Conservation (phyloP, 2,888 invertebrate species). For the Athrips mouffetella region DNA sequence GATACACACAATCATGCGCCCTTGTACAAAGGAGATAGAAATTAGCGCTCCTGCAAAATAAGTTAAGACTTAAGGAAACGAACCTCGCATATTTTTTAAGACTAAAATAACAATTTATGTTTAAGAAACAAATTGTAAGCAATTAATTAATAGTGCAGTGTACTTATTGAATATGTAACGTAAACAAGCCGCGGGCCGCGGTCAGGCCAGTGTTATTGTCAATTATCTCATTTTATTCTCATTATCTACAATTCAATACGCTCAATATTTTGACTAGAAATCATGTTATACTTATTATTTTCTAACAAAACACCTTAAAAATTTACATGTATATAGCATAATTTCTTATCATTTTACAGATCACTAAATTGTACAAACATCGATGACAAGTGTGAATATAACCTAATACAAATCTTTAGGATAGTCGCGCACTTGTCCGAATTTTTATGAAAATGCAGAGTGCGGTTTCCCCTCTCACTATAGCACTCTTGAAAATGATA, state of each 20-base stretch:
- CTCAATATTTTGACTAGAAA: slow-evolving; percentile 79
- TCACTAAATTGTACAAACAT: slow-evolving; percentile 72
- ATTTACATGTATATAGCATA: slow-evolving; percentile 74
- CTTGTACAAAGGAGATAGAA: too few species aligned
- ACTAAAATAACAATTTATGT: slow-evolving; percentile 11
- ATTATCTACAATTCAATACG: slow-evolving; percentile 74
- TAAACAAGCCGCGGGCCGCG: slow-evolving; percentile 42
- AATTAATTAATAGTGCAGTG: slow-evolving; percentile 53
- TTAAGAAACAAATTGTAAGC: slow-evolving; percentile 17
- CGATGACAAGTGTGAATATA: slow-evolving; percentile 54
- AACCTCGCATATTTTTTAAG: too few species aligned
- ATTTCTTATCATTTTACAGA: slow-evolving; percentile 71
- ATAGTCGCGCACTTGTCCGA: too few species aligned
- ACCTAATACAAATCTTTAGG: too few species aligned
- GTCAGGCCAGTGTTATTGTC: slow-evolving; percentile 76
- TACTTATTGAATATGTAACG: slow-evolving; percentile 60
- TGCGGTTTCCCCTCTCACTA: too few species aligned
- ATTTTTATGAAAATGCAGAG: too few species aligned
- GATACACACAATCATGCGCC: too few species aligned
- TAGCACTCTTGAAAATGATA: too few species aligned
- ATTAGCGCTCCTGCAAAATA: too few species aligned
- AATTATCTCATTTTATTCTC: slow-evolving; percentile 70
- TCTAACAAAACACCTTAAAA: slow-evolving; percentile 71
- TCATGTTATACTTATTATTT: slow-evolving; percentile 73
- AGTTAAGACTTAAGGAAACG: too few species aligned